phyloP scores from a whole-genome alignment of 2,113 vertebrate species.

The Mirounga angustirostris region DNA sequence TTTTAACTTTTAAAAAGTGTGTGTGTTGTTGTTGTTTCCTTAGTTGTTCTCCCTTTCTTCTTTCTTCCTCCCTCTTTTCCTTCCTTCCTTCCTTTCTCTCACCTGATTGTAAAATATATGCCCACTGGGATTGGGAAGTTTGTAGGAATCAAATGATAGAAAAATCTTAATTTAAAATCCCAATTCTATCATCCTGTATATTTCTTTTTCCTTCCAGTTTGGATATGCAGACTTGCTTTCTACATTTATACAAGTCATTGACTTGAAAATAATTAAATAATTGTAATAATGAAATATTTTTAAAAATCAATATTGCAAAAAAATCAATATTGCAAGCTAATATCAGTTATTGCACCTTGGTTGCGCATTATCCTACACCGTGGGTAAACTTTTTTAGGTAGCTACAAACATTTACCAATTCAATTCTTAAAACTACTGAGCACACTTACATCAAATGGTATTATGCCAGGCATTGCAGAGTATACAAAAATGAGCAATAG shows the following conservation, averaged over 20 bases:
- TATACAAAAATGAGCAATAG: not conserved
- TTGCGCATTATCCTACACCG: not conserved
- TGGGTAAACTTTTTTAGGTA: not conserved
- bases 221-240: not conserved
- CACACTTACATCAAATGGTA: not conserved
- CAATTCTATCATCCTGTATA: not conserved
- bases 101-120: not conserved
- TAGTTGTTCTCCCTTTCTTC: not conserved
- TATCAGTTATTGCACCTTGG: not conserved
- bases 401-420: not conserved
- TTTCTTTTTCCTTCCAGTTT: not conserved
- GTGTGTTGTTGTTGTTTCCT: not conserved
- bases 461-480: not conserved
- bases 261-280: not conserved
- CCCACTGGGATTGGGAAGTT: not conserved
- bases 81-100: not conserved
- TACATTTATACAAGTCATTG: not conserved
- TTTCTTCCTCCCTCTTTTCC: not conserved
- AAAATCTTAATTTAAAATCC: slow-evolving; percentile 11
- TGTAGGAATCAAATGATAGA: not conserved
- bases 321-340: not conserved
- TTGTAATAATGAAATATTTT: not conserved
- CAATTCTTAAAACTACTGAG: not conserved
- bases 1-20: not conserved
- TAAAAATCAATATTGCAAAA: not conserved